Evolutionary conservation across 1,140 invertebrate species (phyloP).

Genomic region (Bilobella aurantiaca): DNA sequence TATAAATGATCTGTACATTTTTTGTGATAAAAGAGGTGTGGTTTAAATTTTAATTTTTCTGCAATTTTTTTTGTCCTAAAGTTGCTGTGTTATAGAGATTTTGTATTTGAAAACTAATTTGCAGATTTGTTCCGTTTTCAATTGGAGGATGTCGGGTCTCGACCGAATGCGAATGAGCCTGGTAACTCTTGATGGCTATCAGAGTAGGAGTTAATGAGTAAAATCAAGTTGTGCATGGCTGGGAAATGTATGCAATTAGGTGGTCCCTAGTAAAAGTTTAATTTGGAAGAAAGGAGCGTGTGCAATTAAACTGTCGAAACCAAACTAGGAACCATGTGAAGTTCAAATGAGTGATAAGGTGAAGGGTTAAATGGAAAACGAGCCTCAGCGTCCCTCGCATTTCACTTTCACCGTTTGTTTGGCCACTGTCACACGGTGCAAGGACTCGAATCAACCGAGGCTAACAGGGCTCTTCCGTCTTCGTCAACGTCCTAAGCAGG

Average conservation of each 20-base stretch:
- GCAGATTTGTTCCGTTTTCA: too few species aligned
- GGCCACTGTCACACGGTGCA: conserved; percentile 2
- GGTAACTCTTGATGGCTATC: not conserved
- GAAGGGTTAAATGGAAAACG: too few species aligned
- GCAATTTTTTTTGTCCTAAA: too few species aligned
- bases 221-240: not conserved
- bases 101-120: too few species aligned
- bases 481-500: not conserved
- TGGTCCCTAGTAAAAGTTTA: too few species aligned
- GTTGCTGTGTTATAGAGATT: too few species aligned
- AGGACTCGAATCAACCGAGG: not conserved
- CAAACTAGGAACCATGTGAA: not conserved
- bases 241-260: not conserved
- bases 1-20: too few species aligned
- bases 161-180: not conserved
- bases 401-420: not conserved
- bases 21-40: too few species aligned
- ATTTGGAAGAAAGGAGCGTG: too few species aligned
- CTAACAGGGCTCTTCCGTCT: not conserved
- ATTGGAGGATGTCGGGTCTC: too few species aligned
- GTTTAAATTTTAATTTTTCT: too few species aligned
- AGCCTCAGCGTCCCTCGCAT: too few species aligned
- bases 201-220: not conserved
- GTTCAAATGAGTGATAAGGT: not conserved
- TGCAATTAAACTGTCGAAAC: not conserved